Base-by-base conservation (phyloP, 1,140 invertebrate species). In the Rhopalosiphum padi region DNA sequence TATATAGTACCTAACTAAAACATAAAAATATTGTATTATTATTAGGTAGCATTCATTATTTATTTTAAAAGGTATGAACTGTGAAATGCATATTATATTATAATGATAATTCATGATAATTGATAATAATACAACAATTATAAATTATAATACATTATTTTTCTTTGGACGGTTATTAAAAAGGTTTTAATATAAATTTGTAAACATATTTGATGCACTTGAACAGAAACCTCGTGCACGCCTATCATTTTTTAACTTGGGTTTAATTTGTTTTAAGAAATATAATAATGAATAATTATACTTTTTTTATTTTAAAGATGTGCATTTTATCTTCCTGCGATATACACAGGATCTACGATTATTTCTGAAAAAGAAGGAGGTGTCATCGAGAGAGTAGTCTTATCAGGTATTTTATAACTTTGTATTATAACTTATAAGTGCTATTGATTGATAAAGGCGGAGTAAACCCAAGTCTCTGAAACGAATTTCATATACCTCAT, bases 321-420 rank as follows among this genome's bases (percentile, higher is more conserved):
- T 77, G 94, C 94, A 18, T 94, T 94, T 89, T 94, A 94, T 41
- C 93, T 94, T 0, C 94, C 94, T 8, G 93, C 94, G 18, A 94
- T 94, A 53, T 94, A 94, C 90, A 94, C 94, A 0, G 94, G 93
- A 55, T 94, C 94, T 11, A 92, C 94, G 0, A 94, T 94, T n/a
- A 94, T 94, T 87, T 94, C 94, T n/a, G 94, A 94, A 93, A 94
- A 94, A 86, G 93, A 94, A 86, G 93, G 93, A 37, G 94, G 94
- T 1, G 83, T 94, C 25, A 90, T 94, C 7, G 94, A 94, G 35
- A 90, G 94, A 94, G 94, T 94, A 35, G 93, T 94, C 46, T 91
- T 94, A 46, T 94, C 94, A 87, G 94, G 94, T 94, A 94, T 25
- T 35, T 21, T 48, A 25, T 41, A 41, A 41, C 41, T 41, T 41